These are phyloP conservation scores for Xylota segnis DNA, from an alignment of 2,888 invertebrate genomes.

Conservation along the genomic window DNA sequence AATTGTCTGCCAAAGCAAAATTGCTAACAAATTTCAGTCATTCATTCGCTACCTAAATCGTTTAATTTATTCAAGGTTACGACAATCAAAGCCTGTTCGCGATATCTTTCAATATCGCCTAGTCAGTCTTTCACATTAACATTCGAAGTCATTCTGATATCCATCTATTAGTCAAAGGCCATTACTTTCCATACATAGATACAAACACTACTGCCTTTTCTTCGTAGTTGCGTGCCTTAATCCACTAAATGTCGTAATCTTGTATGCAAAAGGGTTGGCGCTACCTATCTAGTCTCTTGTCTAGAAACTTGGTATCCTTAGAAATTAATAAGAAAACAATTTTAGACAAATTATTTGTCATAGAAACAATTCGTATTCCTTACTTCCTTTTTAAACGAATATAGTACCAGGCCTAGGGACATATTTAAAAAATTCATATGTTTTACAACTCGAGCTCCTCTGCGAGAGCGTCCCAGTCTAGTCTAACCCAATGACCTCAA, in stretches of 20 bases:
- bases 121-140: constrained; percentile 22
- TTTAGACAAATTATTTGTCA: constrained; percentile 40
- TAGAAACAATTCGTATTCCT: constrained; percentile 17
- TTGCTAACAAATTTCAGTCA: not conserved
- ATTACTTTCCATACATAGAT: constrained; percentile 22
- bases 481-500: constrained; percentile 74
- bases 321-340: constrained; percentile 59
- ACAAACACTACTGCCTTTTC: constrained; percentile 7
- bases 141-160: constrained; percentile 50
- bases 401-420: not conserved
- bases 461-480: constrained; percentile 37
- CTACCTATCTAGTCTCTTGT: constrained; percentile 15
- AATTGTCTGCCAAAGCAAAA: not conserved
- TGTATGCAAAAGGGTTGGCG: constrained; percentile 39
- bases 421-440: not conserved
- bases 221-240: constrained; percentile 61
- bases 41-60: constrained; percentile 26
- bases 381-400: not conserved
- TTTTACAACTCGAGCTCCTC: not conserved
- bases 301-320: constrained; percentile 40
- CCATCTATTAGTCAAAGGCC: constrained; percentile 37
- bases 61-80: constrained; percentile 64
- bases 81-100: constrained; percentile 46
- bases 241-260: constrained; percentile 56
- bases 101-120: constrained; percentile 47